Conservation (phyloP, 2,797 vertebrate species). For the Hippoglossus hippoglossus region DNA sequence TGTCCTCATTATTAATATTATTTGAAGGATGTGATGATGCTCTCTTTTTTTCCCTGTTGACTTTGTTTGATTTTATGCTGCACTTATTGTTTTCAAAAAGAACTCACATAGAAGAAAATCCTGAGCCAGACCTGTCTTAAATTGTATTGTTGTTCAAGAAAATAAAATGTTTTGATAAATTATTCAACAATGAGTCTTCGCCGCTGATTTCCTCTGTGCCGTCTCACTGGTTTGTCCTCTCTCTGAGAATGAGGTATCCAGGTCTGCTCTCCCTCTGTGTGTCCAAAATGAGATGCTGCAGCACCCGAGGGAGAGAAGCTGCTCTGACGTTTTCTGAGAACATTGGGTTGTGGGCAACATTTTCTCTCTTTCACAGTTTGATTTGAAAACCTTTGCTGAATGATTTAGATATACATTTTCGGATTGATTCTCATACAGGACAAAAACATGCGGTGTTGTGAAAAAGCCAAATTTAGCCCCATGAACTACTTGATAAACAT, state of each 20-base stretch:
- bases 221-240: background rate
- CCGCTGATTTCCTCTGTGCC: constrained; percentile 3
- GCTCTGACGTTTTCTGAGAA: background rate
- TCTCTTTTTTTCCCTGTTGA: constrained; percentile 60
- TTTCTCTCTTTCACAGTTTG: background rate
- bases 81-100: constrained; percentile 82
- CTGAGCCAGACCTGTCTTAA: constrained; percentile 91
- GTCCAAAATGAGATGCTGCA: background rate
- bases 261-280: background rate
- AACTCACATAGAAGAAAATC: constrained; percentile 77
- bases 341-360: background rate
- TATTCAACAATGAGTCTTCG: constrained; percentile 48
- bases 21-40: constrained; percentile 73
- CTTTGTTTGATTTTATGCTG: constrained; percentile 77
- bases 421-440: no score
- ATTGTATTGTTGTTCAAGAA: constrained; percentile 85
- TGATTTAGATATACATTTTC: no score
- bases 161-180: constrained; percentile 85
- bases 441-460: no score
- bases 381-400: background rate
- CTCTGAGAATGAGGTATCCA: background rate
- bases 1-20: constrained; percentile 72
- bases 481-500: no score
- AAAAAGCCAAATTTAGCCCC: no score
- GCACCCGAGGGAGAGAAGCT: background rate